These are phyloP conservation scores for Sapajus apella DNA, from an alignment of 2,113 vertebrate species.

Conservation along the genomic window DNA sequence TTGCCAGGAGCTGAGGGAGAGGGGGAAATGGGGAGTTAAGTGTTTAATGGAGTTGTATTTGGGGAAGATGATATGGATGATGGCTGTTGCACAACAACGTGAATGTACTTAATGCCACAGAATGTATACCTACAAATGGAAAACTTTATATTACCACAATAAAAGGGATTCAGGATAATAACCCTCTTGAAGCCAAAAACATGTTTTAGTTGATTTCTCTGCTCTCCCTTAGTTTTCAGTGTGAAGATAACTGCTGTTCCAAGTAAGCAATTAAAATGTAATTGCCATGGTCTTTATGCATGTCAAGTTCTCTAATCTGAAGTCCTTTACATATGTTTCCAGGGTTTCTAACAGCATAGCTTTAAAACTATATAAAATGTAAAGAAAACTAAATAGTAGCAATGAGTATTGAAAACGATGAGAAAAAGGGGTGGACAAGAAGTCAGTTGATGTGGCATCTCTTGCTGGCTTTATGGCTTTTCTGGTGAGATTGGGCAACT, in stretches of 20 bases:
- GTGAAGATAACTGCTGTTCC: not conserved
- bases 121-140: not conserved
- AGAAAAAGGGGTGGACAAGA: not conserved
- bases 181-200: not conserved
- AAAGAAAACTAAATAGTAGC: not conserved
- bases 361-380: not conserved
- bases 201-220: not conserved
- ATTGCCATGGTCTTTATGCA: not conserved
- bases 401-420: not conserved
- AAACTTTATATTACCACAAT: not conserved
- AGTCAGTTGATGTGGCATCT: not conserved
- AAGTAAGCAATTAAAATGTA: slow-evolving; percentile 23
- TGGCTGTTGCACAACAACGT: not conserved
- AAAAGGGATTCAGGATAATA: not conserved
- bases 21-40: accelerated
- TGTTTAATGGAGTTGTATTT: not conserved
- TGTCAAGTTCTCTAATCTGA: not conserved
- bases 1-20: not conserved
- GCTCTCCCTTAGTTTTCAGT: not conserved
- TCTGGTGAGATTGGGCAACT: not conserved
- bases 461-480: not conserved
- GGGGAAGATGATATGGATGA: not conserved
- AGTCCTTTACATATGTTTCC: not conserved
- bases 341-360: not conserved
- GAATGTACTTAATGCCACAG: not conserved